Evolutionary conservation across 2,113 vertebrate genomes (phyloP).

Genomic region (Catharus bicknelli): DNA sequence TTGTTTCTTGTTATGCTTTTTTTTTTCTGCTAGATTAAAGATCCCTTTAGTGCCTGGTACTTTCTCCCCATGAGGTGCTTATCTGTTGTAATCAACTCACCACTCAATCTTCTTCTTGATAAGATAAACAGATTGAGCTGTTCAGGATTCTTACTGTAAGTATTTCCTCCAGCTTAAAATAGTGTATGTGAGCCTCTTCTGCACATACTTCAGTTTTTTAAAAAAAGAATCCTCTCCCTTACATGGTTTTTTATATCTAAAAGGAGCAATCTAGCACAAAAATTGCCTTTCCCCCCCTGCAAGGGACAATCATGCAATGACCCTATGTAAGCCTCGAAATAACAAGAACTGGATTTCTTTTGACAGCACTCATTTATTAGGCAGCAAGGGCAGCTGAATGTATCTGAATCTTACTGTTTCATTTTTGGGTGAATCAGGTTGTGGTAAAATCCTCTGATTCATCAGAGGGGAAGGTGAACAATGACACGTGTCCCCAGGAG

Average conservation of each 20-base stretch:
- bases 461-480: background rate
- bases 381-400: background rate
- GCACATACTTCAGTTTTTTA: background rate
- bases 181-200: background rate
- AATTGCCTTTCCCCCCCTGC: background rate
- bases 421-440: background rate
- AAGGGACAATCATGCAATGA: conserved; percentile 13
- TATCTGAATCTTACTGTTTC: background rate
- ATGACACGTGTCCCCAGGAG: background rate
- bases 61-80: background rate
- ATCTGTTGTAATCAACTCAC: conserved; percentile 51
- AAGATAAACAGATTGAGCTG: conserved; percentile 50
- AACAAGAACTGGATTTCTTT: conserved; percentile 27
- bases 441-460: background rate
- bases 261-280: conserved; percentile 18
- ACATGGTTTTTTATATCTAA: background rate
- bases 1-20: background rate
- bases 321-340: conserved; percentile 18
- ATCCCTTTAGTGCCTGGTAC: background rate
- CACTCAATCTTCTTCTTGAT: conserved; percentile 39
- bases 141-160: conserved; percentile 13
- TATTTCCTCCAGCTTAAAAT: conserved; percentile 41
- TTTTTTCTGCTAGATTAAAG: conserved; percentile 21
- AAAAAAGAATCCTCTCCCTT: background rate
- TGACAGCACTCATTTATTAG: conserved; percentile 45